Evolutionary conservation across 2,797 vertebrate genomes (phyloP).

Genomic region (Coendou prehensilis): DNA sequence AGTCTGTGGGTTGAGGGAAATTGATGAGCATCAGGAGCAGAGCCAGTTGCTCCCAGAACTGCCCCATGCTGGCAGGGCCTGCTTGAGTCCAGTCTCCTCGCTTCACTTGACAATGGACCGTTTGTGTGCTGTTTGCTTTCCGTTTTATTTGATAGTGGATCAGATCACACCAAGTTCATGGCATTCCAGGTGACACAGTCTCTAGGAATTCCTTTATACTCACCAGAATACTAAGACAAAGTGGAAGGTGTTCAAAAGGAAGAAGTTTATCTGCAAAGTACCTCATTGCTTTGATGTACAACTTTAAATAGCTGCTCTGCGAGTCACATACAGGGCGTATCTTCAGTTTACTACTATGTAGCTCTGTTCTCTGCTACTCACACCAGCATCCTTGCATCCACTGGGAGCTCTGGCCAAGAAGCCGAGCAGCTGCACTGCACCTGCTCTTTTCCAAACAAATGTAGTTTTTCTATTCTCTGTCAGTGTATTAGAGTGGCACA

Average conservation of each 20-base stretch:
- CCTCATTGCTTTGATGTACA: too few species aligned
- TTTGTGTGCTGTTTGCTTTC: neutral
- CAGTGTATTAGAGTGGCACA: neutral
- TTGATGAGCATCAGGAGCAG: neutral
- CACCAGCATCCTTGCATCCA: too few species aligned
- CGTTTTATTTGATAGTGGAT: neutral
- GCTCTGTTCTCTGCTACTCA: too few species aligned
- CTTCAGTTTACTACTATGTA: neutral
- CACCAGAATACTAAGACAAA: neutral
- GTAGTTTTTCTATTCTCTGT: neutral
- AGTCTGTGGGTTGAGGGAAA: neutral
- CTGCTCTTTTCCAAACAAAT: neutral
- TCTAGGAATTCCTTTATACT: neutral
- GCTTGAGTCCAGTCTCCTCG: neutral
- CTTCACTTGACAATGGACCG: neutral
- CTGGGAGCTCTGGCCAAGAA: neutral
- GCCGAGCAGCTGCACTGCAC: neutral
- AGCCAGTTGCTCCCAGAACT: neutral
- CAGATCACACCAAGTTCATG: neutral
- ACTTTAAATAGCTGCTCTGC: neutral
- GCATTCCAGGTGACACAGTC: rapidly evolving
- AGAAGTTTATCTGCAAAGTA: neutral
- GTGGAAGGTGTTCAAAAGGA: neutral
- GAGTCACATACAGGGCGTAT: too few species aligned
- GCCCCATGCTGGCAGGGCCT: too few species aligned